Evolutionary conservation across 2,888 invertebrate genomes (phyloP).

Genomic region (Cheiracanthium punctorium): DNA sequence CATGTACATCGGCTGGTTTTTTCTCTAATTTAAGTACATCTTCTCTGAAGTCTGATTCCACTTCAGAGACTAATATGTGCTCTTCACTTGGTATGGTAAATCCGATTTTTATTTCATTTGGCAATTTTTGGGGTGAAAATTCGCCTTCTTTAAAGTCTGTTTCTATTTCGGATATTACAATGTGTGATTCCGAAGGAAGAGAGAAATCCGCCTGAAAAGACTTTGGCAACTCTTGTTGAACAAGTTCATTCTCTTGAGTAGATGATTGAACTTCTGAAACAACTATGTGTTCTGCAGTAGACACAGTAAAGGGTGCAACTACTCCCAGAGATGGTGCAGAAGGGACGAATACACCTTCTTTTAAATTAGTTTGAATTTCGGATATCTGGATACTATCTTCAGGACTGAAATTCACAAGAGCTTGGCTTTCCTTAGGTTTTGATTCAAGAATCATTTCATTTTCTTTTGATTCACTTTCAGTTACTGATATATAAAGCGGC

Average conservation of each 20-base stretch:
- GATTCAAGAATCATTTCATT: conserved; percentile 57
- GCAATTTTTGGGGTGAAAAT: conserved; percentile 39
- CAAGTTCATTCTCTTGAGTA: conserved; percentile 52
- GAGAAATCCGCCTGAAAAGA: conserved; percentile 57
- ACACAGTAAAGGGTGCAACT: conserved; percentile 53
- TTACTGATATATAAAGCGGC: conserved; percentile 62
- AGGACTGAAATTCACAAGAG: conserved; percentile 43
- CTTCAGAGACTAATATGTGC: conserved; percentile 68
- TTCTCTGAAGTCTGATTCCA: conserved; percentile 60
- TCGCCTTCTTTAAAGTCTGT: conserved; percentile 56
- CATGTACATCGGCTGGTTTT: conserved; percentile 32
- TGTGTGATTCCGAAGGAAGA: conserved; percentile 52
- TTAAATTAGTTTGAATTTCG: conserved; percentile 63
- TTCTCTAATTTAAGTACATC: conserved; percentile 39
- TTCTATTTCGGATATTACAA: conserved; percentile 53
- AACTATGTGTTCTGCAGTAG: conserved; percentile 63
- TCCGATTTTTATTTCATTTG: conserved; percentile 41
- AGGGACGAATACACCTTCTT: conserved; percentile 59
- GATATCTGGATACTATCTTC: conserved; percentile 64
- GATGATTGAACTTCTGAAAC: conserved; percentile 48
- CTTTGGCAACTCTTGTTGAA: conserved; percentile 51
- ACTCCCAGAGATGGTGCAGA: conserved; percentile 28
- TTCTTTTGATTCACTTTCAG: conserved; percentile 68
- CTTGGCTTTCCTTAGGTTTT: conserved; percentile 57
- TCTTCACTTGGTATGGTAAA: conserved; percentile 69